Evolutionary conservation across 2,113 vertebrate species (phyloP), one percentile per base, ranked within the genome.

Genomic region (Xyrauchen texanus): DNA sequence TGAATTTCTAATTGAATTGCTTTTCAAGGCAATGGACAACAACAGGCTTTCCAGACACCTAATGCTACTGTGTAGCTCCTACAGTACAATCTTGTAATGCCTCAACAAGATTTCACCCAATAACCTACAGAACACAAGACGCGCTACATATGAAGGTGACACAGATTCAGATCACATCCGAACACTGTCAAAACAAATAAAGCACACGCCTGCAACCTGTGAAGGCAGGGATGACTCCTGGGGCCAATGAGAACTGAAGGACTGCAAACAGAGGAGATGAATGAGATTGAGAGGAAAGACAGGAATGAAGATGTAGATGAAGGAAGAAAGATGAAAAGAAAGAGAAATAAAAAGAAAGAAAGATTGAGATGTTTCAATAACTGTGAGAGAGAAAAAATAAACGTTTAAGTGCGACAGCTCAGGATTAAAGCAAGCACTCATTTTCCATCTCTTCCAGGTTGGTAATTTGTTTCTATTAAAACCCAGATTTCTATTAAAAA

Each of bases 101-200:
- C 60, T 72, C 55, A 44, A 42, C 21, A 4, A 70, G 52, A 70
- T 70, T 70, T 70, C 68, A 70, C 51, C 15, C 49, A 53, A 12
- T 71, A 55, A 57, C 53, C 16, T 57, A 55, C 52, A 57, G 15
- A 11, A 15, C 9, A 21, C 49, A 55, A 44, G 5, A 1, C 21
- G 21, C 42, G 46, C 69, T 58, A 11, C 53, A 72, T 57, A 72
- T 15, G 21, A 34, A 34, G 21, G 21, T 34, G 21, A 34, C 15
- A 34, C 6, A 8, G 10, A 42, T 53, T 72, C 42, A n/a, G 13
- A 71, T 71, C 34, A 47, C 53, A 72, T 72, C 70, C 46, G 55
- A 47, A 42, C 44, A 8, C n/a, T 21, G 44, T 60, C 70, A 46
- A 44, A 46, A 47, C 8, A 73, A 47, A 60, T 73, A 44, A 55